Evolutionary conservation across 2,888 invertebrate species (phyloP).

Genomic region (Chromoteleia sp.): DNA sequence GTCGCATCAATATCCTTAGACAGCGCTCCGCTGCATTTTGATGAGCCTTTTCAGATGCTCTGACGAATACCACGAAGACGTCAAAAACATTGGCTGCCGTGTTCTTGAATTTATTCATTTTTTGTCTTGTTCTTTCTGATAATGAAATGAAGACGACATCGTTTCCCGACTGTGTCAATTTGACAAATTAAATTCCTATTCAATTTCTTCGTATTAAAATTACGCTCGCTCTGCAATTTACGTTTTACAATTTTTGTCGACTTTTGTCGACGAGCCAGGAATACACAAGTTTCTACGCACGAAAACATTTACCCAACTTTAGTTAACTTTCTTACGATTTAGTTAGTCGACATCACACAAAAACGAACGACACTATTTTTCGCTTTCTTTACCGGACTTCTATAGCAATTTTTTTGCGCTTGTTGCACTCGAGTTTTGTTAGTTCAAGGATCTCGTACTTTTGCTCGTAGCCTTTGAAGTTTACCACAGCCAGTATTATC

Average conservation of each 20-base stretch:
- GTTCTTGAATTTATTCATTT: conserved; percentile 12
- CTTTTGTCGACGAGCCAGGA: not conserved
- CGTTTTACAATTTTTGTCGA: not conserved
- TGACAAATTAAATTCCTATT: conserved; percentile 18
- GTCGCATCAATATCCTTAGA: conserved; percentile 52
- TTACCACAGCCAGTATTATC: conserved; percentile 24
- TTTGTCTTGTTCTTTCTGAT: conserved; percentile 12
- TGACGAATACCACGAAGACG: conserved; percentile 37
- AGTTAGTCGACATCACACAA: not conserved
- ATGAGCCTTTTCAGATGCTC: conserved; percentile 31
- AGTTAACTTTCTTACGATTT: conserved; percentile 9
- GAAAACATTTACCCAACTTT: conserved; percentile 1
- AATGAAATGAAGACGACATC: conserved; percentile 39
- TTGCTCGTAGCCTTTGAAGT: conserved; percentile 35
- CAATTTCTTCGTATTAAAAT: conserved; percentile 3
- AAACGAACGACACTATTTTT: conserved; percentile 16
- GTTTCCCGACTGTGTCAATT: conserved; percentile 11
- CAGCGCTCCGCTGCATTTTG: conserved; percentile 40
- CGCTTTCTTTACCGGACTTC: conserved; percentile 9
- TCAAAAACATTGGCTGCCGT: conserved; percentile 36
- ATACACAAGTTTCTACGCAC: not conserved
- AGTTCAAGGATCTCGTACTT: conserved; percentile 35
- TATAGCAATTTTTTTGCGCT: conserved; percentile 20
- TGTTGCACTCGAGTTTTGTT: conserved; percentile 30
- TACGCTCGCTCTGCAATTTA: conserved; percentile 12